Base-by-base conservation (phyloP, 2,113 vertebrate genomes). In the Chionis minor region DNA sequence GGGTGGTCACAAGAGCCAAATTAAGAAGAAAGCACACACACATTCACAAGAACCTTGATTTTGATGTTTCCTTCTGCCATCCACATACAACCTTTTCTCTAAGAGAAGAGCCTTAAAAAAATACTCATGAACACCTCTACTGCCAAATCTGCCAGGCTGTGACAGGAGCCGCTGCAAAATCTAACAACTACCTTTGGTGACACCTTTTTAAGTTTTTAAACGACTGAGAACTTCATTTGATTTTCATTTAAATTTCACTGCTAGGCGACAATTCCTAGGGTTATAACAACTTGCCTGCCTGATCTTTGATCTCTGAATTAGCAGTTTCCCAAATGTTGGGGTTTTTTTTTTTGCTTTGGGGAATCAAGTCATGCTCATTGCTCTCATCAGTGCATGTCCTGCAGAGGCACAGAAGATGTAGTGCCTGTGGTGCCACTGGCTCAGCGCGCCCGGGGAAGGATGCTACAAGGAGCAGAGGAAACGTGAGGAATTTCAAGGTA, bases 331-430 rank as follows among this genome's bases (percentile, higher is more conserved):
- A 69, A 75, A 28, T 30, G 22, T 27, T 8, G 10, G 11, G 32
- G 5, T 33, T 38, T 24, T 49, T 73, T 78, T 79, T 67, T 18
- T 74, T 56, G 23, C 69, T 80, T n/a, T 62, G 27, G 42, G 71
- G 61, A 82, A 11, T 27, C 17, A 28, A 14, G 45, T 59, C 56
- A 49, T 45, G 62, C 45, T 45, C 16, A 4, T 6, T 4, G 23
- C 42, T 49, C 51, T 52, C 7, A 17, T 26, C 2, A 2, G 28
- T 4, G 10, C 19, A 13, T 0, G 1, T 73, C 69, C 71, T 51
- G 38, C 42, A 54, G 45, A 70, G 4, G 35, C 61, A 30, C 24
- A 30, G 55, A 23, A 45, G 61, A 71, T 11, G 24, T 2, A 1
- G 1, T 8, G n/a, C 17, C 33, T 35, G 52, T 38, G 28, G n/a